Evolutionary conservation across 2,113 vertebrate species (phyloP).

Genomic region (Vidua chalybeata): DNA sequence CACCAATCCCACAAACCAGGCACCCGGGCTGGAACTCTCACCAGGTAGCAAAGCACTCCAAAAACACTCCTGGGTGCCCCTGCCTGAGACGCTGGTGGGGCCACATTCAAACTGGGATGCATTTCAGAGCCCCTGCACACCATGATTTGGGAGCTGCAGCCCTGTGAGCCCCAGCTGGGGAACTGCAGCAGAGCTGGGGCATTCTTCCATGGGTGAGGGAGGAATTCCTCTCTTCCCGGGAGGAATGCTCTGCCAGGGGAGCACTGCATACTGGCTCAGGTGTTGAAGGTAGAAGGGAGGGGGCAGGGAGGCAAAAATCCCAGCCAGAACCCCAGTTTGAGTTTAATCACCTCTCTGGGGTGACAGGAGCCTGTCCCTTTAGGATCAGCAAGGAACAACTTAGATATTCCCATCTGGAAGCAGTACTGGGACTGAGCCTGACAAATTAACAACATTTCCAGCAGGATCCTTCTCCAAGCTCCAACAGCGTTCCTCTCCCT

Average conservation of each 20-base stretch:
- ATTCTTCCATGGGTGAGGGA: background rate
- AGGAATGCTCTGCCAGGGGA: background rate
- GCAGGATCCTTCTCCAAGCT: background rate
- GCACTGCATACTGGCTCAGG: fast-evolving
- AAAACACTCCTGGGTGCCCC: fast-evolving
- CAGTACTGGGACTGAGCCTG: fast-evolving
- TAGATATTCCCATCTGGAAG: background rate
- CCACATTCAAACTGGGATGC: fast-evolving
- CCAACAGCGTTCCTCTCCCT: background rate
- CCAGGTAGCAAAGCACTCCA: background rate
- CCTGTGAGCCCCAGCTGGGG: fast-evolving
- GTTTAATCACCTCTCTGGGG: background rate
- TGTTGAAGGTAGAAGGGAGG: background rate
- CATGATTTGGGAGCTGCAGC: background rate
- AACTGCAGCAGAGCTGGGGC: background rate
- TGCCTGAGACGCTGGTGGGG: background rate
- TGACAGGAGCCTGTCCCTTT: background rate
- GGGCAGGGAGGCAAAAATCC: background rate
- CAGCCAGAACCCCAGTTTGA: background rate
- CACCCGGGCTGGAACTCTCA: fast-evolving
- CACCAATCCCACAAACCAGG: background rate
- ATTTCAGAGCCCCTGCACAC: fast-evolving
- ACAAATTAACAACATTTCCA: fast-evolving
- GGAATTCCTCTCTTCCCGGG: background rate
- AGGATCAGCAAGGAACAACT: background rate